Evolutionary conservation across 1,140 invertebrate genomes (phyloP), one percentile per base, ranked within the genome.

Genomic region (Orchestia grillus): DNA sequence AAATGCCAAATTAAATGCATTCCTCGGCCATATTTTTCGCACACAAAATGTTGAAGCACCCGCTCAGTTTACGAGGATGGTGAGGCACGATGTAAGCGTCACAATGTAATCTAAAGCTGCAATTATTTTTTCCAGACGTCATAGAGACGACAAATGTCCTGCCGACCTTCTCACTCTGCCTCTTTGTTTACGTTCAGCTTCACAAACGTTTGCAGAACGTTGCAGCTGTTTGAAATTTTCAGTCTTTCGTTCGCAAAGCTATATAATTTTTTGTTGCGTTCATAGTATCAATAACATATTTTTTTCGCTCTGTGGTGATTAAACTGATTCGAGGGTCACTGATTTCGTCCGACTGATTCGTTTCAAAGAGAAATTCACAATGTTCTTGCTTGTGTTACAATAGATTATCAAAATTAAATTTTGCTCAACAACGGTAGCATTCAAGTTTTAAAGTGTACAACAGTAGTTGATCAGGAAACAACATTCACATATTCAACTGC

Each of bases 1-100:
- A 91, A 91, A 91, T 44, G 88, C 44, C 92, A 94, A 94, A 94
- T 94, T 94, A 94, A 94, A 94, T 94, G 44, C 44, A 44, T 94
- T 94, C 41, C 92, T 45, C 43, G 92, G 92, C 40, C 92, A 94
- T 94, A 94, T 47, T 45, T 94, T 94, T 47, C 28, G 11, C 3
- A 23, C 44, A 40, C 11, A 94, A 94, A 94, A 45, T 94, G 44
- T 94, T 44, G 47, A 94, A 94, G 92, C 47, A 44, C 92, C 44
- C 36, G 41, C 44, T 44, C 44, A 94, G 92, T 94, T 94, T 94
- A 94, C 44, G 92, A 47, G 92, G 23, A 40, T 16, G 36, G 92
- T n/a, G 92, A 94, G 47, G 92, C 11, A 44, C 44, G 47, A 94
- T 94, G 47, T 42, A 94, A 94, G 44, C 92, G 92, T 94, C 92